These are phyloP conservation scores for Bolinopsis microptera DNA, from an alignment of 37 sponge, comb jelly and placozoan genomes.

Conservation along the genomic window DNA sequence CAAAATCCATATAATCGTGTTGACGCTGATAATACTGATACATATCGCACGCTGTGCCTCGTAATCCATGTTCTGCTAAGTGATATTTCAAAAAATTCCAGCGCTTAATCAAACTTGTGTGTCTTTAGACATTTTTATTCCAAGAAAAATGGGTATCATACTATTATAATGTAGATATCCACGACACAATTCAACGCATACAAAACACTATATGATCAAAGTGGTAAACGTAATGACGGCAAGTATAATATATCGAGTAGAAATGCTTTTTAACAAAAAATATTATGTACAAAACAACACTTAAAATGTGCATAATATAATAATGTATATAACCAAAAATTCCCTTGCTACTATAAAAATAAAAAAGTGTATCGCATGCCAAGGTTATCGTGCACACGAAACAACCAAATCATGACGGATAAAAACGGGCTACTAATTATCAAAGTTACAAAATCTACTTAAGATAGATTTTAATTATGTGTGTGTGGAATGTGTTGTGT, in stretches of 20 bases:
- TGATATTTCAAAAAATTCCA: too few relatives aligned
- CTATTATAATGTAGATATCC: background rate
- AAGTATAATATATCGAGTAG: background rate
- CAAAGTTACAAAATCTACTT: background rate
- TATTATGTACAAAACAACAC: slow-evolving; percentile 64
- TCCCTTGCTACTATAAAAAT: slow-evolving; percentile 57
- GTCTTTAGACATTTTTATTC: background rate
- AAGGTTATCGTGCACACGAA: background rate
- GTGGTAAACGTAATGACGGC: background rate
- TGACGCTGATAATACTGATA: too few relatives aligned
- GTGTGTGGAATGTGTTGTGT: background rate
- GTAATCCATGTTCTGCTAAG: too few relatives aligned
- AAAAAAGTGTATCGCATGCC: slow-evolving; percentile 31
- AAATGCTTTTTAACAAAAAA: slow-evolving; percentile 62
- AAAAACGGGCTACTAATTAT: background rate
- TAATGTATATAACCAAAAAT: slow-evolving; percentile 48
- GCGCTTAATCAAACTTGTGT: too few relatives aligned
- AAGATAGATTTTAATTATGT: background rate
- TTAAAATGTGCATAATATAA: slow-evolving; percentile 43
- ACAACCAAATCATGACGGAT: background rate
- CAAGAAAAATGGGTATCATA: background rate
- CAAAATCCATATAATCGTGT: background rate
- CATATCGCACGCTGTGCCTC: too few relatives aligned
- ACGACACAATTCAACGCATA: background rate
- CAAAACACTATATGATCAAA: background rate